Base-by-base conservation (phyloP, 2,888 invertebrate genomes). In the Pantelozetes paolii region DNA sequence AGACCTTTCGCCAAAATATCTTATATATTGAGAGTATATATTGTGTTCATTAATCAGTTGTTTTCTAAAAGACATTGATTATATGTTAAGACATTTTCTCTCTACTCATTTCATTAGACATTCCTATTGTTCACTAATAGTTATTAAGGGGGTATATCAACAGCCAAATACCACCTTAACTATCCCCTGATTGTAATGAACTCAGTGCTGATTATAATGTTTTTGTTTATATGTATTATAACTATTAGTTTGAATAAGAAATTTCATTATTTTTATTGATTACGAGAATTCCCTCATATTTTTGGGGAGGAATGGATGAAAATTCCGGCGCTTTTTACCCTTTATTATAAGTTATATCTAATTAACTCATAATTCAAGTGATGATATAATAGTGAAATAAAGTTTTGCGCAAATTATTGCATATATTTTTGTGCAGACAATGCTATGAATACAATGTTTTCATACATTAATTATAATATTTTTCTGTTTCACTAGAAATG, bases 1-100 rank as follows among this genome's bases (percentile, higher is more conserved):
- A 67, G 67, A 67, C 67, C 67, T 67, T 62, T 62, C 30, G 62
- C 36, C 36, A 62, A 36, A 62, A 62, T 62, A 28, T 62, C 62
- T 62, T 62, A 62, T 62, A 62, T 62, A 57, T 57, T 57, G 54
- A 20, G 26, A 28, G 57, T 57, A 57, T 57, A 57, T 57, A 62
- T 62, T 62, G 62, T 62, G 62, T 62, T 62, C 62, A 62, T 62
- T 62, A 62, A 62, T 62, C 62, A 62, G 45, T 45, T 45, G 11
- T 45, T 15, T 36, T 8, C 15, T 11, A 23, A 26, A 54, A 54
- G 26, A 54, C 54, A 54, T 54, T 54, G 54, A 54, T 54, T 54
- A 54, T 50, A 20, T 54, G 45, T 54, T n/a, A 62, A 62, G 62
- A 32, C 62, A 30, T 62, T 18, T 26, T n/a, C 18, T 28, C 30